phyloP scores from a whole-genome alignment of 2,888 invertebrate genomes.

The Tachystola acroxantha region DNA sequence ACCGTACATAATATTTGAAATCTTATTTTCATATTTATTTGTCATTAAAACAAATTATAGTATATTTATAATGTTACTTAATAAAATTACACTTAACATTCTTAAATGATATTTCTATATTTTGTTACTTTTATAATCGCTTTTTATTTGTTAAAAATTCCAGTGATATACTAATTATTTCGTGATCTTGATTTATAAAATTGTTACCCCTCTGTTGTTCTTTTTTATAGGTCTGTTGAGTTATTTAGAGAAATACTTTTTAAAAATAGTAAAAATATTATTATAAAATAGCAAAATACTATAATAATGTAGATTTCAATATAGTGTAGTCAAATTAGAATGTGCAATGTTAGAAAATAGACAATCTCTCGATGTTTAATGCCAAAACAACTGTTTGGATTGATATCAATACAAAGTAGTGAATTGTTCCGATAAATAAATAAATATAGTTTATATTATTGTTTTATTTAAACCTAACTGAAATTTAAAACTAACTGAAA shows the following conservation, averaged over 20 bases:
- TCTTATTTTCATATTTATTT: too few species aligned
- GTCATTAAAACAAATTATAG: too few species aligned
- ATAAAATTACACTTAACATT: too few species aligned
- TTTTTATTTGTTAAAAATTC: too few species aligned
- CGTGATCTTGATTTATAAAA: conserved; percentile 33
- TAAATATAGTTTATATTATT: conserved; percentile 37
- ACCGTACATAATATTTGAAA: too few species aligned
- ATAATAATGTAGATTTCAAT: conserved; percentile 22
- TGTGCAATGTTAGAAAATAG: conserved; percentile 71
- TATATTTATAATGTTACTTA: too few species aligned
- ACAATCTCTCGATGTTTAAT: conserved; percentile 52
- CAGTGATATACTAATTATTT: conserved; percentile 42
- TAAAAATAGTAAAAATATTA: too few species aligned
- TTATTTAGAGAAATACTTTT: conserved; percentile 12
- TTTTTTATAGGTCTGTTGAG: conserved; percentile 41
- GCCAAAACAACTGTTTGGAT: conserved; percentile 66
- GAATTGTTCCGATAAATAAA: conserved; percentile 68
- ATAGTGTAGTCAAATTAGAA: conserved; percentile 41
- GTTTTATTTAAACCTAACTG: conserved; percentile 22
- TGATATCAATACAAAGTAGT: conserved; percentile 68
- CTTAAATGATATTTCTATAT: conserved; percentile 17
- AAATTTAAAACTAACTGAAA: too few species aligned
- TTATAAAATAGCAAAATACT: conserved; percentile 1
- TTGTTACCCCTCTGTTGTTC: conserved; percentile 35
- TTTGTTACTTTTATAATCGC: conserved; percentile 45